Evolutionary conservation across 2,888 invertebrate species (phyloP).

Genomic region (Athalia rosae): DNA sequence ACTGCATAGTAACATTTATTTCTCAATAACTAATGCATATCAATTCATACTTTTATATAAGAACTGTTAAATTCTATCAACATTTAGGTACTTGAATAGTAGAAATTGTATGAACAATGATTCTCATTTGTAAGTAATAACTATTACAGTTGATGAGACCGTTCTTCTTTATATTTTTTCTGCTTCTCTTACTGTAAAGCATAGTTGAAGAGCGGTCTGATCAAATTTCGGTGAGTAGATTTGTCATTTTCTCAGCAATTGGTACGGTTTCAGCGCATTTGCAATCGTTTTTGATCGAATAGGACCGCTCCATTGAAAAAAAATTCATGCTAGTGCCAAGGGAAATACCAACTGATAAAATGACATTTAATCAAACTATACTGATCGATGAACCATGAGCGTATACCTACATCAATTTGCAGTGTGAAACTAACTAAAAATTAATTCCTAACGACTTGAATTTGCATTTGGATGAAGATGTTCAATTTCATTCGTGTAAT

Average conservation of each 20-base stretch:
- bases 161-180: constrained; percentile 24
- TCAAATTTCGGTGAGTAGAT: constrained; percentile 18
- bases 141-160: constrained; percentile 22
- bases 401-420: not conserved
- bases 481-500: not conserved
- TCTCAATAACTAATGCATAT: constrained; percentile 60
- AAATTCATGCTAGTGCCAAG: constrained; percentile 48
- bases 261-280: constrained; percentile 15
- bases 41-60: constrained; percentile 59
- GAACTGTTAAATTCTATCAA: constrained; percentile 58
- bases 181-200: not conserved
- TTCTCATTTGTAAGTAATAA: constrained; percentile 40
- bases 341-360: constrained; percentile 35
- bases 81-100: constrained; percentile 60
- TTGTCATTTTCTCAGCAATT: constrained; percentile 35
- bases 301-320: constrained; percentile 59
- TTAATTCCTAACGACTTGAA: constrained; percentile 8
- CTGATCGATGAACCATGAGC: constrained; percentile 2
- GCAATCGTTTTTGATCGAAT: constrained; percentile 53
- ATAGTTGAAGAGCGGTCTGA: constrained; percentile 20
- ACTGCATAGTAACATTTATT: constrained; percentile 66
- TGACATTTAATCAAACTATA: constrained; percentile 23
- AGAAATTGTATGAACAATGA: constrained; percentile 52
- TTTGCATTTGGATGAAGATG: not conserved
- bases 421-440: constrained; percentile 24